Percentiles rank a stretch among this genome's conserved stretches.
phyloP scores from a whole-genome alignment of 2,888 invertebrate species.

The Lamproptera curius region DNA sequence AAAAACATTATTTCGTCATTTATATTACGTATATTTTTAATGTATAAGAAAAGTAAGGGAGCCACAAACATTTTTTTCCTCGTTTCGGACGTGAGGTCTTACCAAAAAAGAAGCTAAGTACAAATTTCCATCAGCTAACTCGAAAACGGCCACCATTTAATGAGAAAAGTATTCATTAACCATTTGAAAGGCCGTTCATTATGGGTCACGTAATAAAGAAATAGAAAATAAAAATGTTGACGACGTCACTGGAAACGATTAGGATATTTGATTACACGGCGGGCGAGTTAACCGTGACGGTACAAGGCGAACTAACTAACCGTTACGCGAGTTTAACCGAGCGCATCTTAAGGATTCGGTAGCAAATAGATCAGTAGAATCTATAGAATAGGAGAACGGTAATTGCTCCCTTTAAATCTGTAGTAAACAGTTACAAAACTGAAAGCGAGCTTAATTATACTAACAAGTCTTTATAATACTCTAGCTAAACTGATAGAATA shows the following conservation, averaged over 20 bases:
- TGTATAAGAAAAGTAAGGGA: too few relatives aligned
- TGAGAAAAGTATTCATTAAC: too few relatives aligned
- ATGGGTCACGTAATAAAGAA: constrained; percentile 15
- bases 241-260: constrained; percentile 12
- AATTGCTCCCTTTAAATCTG: not conserved
- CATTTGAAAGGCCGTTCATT: not conserved
- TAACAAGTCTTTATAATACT: not conserved
- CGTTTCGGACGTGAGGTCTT: too few relatives aligned
- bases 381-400: not conserved
- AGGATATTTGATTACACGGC: constrained; percentile 16
- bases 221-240: constrained; percentile 9
- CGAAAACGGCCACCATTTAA: too few relatives aligned
- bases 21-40: too few relatives aligned
- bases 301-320: constrained; percentile 7
- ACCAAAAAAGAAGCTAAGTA: too few relatives aligned
- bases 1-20: too few relatives aligned
- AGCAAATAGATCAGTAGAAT: not conserved
- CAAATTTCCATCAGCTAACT: too few relatives aligned
- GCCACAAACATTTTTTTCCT: not conserved
- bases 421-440: not conserved
- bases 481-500: not conserved
- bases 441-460: not conserved
- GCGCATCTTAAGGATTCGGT: not conserved
- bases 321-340: constrained; percentile 4
- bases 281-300: constrained; percentile 14